Conservation (phyloP, 2,113 vertebrate genomes). For the Mugil cephalus region DNA sequence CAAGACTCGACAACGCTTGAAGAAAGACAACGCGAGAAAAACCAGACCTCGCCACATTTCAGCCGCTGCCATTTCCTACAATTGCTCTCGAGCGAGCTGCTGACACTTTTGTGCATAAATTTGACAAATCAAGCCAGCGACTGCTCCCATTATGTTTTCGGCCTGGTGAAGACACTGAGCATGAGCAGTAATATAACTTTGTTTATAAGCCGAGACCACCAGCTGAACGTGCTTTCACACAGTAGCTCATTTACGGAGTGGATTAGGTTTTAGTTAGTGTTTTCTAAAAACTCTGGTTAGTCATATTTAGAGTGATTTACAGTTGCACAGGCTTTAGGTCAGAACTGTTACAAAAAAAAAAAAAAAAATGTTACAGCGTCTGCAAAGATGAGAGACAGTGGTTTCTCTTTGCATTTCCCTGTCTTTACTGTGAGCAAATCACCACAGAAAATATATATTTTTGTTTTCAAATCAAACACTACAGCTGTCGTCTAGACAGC, state of each 20-base stretch:
- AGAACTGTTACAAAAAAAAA: too few relatives aligned
- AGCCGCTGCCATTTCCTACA: slow-evolving; percentile 44
- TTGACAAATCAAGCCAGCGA: not conserved
- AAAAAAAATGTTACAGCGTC: too few relatives aligned
- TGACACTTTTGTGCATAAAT: slow-evolving; percentile 37
- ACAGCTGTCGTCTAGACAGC: slow-evolving; percentile 14
- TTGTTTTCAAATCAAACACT: slow-evolving; percentile 28
- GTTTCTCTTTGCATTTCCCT: slow-evolving; percentile 7
- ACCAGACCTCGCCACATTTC: slow-evolving; percentile 48
- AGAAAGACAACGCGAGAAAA: slow-evolving; percentile 28
- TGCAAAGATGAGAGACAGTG: not conserved
- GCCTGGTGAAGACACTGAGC: not conserved
- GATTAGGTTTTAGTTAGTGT: not conserved
- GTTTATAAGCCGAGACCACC: not conserved
- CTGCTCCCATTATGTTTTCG: not conserved
- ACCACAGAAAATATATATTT: not conserved
- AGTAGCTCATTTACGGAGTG: not conserved
- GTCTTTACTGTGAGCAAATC: too few relatives aligned
- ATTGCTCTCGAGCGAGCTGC: slow-evolving; percentile 10
- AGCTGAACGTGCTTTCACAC: not conserved
- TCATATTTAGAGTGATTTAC: not conserved
- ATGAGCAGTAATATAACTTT: slow-evolving; percentile 14
- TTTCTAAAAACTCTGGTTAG: not conserved
- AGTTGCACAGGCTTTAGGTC: not conserved
- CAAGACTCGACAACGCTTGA: not conserved